Conservation (phyloP, 2,113 vertebrate species). For the Mormyrus iriodes region DNA sequence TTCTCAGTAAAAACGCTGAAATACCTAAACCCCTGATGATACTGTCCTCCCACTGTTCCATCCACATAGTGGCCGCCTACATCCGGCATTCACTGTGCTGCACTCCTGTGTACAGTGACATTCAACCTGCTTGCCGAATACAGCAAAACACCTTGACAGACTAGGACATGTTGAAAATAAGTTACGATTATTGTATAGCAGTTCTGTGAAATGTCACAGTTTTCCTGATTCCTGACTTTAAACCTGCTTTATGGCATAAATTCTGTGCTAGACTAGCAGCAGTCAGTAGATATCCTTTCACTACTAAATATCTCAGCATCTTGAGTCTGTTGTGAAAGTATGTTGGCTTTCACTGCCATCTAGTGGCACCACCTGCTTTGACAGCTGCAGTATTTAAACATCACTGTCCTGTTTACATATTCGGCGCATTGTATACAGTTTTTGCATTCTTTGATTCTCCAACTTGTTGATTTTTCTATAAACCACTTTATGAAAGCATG, state of each 20-base stretch:
- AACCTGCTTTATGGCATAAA: not conserved
- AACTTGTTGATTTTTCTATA: not conserved
- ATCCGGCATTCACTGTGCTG: not conserved
- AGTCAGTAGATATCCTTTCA: not conserved
- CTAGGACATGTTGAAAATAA: not conserved
- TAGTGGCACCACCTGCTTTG: constrained; percentile 34
- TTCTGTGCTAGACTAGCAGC: not conserved
- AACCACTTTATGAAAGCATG: not conserved
- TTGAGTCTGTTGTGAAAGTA: not conserved
- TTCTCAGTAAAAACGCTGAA: not conserved
- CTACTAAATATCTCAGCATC: no score
- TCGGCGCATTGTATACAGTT: no score
- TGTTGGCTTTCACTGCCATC: constrained; percentile 40
- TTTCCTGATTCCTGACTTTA: not conserved
- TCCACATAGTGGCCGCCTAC: not conserved
- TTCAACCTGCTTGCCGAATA: not conserved
- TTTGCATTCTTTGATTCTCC: constrained; percentile 28
- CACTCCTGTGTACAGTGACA: not conserved
- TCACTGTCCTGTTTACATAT: not conserved
- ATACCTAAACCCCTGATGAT: not conserved
- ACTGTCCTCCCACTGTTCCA: not conserved
- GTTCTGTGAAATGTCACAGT: not conserved
- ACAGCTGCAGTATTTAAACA: not conserved
- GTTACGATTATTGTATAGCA: not conserved
- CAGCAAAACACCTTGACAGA: not conserved